Conservation (phyloP, 2,113 vertebrate genomes). For the Oenanthe melanoleuca region DNA sequence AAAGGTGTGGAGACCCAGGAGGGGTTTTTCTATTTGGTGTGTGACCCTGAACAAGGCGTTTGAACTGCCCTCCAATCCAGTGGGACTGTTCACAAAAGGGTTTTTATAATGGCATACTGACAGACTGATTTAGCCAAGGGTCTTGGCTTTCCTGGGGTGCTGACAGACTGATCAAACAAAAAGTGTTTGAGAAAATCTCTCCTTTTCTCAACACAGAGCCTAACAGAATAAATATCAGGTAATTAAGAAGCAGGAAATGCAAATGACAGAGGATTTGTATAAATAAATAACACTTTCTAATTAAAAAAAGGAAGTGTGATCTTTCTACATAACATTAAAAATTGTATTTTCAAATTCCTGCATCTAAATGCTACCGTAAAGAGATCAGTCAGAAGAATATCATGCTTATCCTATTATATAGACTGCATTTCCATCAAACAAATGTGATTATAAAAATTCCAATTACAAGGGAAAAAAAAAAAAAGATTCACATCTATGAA, state of each 20-base stretch:
- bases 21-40: background rate
- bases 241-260: background rate
- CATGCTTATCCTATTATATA: background rate
- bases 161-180: background rate
- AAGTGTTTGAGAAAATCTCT: background rate
- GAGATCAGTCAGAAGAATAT: background rate
- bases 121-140: background rate
- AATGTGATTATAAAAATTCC: background rate
- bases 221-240: background rate
- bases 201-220: background rate
- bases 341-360: background rate
- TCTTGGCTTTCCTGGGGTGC: background rate
- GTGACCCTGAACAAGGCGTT: background rate
- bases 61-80: fast-evolving
- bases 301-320: background rate
- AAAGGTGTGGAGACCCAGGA: background rate
- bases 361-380: background rate
- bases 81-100: background rate
- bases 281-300: background rate
- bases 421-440: background rate
- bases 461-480: background rate
- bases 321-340: background rate
- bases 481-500: background rate
- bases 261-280: background rate
- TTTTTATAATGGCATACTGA: background rate